Base-by-base conservation (phyloP, 2,888 invertebrate genomes). In the Gryllus longicercus region DNA sequence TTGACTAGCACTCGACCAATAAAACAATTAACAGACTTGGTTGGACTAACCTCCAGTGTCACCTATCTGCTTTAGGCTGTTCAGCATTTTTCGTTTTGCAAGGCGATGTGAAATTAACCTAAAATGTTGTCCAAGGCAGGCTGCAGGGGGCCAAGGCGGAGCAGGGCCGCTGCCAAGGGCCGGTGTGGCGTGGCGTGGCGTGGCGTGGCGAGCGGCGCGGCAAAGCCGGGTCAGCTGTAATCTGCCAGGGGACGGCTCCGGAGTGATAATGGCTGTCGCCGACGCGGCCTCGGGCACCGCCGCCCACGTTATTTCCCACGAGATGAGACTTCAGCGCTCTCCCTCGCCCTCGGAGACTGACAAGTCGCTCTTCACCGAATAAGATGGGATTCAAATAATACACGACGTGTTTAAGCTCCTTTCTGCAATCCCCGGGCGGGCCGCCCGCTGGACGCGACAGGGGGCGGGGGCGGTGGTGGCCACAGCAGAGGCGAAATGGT, bases 351-450 rank as follows among this genome's bases (percentile, higher is more conserved):
- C 63, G 63, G 14, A 63, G 63, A n/a, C 63, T 63, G 63, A 63
- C 63, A 63, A 18, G 63, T 14, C 63, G 16, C 63, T 63, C 16
- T 38, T 63, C 63, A 63, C 63, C 63, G n/a, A 63, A 63, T 63
- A 63, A n/a, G 63, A 63, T 63, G n/a, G 63, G 63, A 63, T 63
- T 63, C 63, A 63, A 63, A 63, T 63, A 63, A 18, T 63, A 63
- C 63, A 14, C 63, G 63, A 63, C 63, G 63, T 63, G 63, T 63
- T 63, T 63, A 63, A 63, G 63, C 63, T 63, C 63, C 63, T 63
- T 63, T 63, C 63, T 63, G 63, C 16, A n/a, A 63, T 63, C 63
- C 63, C 14, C 14, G 63, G 63, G 63, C 14, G n/a, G 63, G 63
- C 38, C n/a, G 11, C 63, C 14, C 63, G 63, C 63, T 63, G 63